phyloP scores from a whole-genome alignment of 92 coral and sea anemone species.

The Epizoanthus ramosus region DNA sequence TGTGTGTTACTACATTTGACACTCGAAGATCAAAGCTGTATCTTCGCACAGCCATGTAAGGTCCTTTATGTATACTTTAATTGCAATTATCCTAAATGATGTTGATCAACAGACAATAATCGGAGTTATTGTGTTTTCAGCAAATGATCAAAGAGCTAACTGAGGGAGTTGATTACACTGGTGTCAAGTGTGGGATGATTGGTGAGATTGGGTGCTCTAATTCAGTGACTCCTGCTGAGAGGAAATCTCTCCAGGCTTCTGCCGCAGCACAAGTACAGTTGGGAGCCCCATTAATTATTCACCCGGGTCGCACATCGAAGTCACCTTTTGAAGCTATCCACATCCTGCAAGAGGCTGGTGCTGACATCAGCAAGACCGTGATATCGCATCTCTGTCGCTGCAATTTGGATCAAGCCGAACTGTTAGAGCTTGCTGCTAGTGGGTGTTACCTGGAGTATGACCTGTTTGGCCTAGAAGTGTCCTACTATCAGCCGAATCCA shows the following conservation, averaged over 20 bases:
- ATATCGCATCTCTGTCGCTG: slow-evolving; percentile 94
- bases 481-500: slow-evolving; percentile 69
- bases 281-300: slow-evolving; percentile 87
- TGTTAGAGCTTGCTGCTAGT: slow-evolving; percentile 77
- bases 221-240: slow-evolving; percentile 79
- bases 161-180: slow-evolving; percentile 75
- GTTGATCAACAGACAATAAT: neutral
- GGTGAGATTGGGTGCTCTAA: slow-evolving; percentile 96
- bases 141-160: slow-evolving; percentile 82
- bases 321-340: slow-evolving; percentile 80
- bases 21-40: too few species aligned
- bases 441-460: slow-evolving; percentile 92
- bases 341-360: slow-evolving; percentile 94
- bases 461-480: slow-evolving; percentile 79
- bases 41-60: too few species aligned
- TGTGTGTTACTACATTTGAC: too few species aligned
- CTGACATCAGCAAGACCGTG: slow-evolving; percentile 81
- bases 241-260: slow-evolving; percentile 83
- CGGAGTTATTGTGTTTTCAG: slow-evolving; percentile 43
- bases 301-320: slow-evolving; percentile 83
- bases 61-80: too few species aligned
- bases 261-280: slow-evolving; percentile 85
- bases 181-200: slow-evolving; percentile 92
- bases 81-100: too few species aligned
- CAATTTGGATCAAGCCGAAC: slow-evolving; percentile 54